These are phyloP conservation scores for Cygnus buccinator DNA, from an alignment of 2,113 vertebrate genomes.

Conservation along the genomic window DNA sequence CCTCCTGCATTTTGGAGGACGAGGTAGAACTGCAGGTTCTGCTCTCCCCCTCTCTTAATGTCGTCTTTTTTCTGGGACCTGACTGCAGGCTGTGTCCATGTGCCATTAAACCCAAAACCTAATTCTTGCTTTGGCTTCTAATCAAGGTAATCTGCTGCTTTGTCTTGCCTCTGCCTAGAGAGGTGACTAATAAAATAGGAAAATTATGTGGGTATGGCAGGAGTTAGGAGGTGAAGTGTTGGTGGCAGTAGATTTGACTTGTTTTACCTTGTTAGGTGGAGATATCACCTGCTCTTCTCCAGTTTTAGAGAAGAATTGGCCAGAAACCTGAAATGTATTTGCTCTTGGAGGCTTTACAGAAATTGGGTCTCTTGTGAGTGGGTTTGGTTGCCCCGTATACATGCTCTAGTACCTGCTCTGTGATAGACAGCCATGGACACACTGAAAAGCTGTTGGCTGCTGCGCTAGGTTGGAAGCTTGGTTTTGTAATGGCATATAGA, in stretches of 20 bases:
- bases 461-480: background rate
- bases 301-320: background rate
- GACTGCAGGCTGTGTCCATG: background rate
- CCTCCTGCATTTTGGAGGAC: background rate
- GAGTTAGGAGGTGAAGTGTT: background rate
- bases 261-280: background rate
- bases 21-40: background rate
- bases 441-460: background rate
- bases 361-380: fast-evolving
- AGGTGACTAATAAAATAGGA: background rate
- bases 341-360: background rate
- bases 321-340: background rate
- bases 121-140: background rate
- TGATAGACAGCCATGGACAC: background rate
- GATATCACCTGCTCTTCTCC: background rate
- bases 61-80: background rate
- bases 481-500: background rate
- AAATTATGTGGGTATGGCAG: background rate
- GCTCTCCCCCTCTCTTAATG: no score
- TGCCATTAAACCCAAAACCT: background rate
- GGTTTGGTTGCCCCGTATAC: fast-evolving
- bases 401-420: fast-evolving
- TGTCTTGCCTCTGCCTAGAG: background rate
- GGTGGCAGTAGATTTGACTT: background rate
- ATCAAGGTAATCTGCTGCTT: background rate